These are phyloP conservation scores for Origma solitaria DNA, from an alignment of 2,113 vertebrate species.

Conservation along the genomic window DNA sequence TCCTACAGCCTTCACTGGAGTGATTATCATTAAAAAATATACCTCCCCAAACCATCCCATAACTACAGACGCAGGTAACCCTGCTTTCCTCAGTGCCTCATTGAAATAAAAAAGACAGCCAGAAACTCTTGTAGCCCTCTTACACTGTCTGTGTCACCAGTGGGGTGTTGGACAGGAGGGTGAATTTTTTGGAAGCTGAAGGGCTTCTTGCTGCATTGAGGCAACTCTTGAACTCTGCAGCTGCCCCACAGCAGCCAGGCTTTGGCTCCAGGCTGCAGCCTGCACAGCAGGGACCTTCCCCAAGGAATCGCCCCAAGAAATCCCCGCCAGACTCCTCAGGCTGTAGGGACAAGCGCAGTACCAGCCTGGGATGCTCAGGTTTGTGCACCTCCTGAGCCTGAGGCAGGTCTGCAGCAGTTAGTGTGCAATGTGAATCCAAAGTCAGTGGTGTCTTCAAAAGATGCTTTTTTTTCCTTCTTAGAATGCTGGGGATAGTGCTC, in stretches of 20 bases:
- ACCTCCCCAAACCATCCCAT: not conserved
- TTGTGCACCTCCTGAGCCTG: not conserved
- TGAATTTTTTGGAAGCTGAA: not conserved
- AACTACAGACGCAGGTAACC: not conserved
- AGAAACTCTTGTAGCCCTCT: not conserved
- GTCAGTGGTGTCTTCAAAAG: not conserved
- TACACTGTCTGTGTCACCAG: accelerated
- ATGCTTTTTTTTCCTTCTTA: not conserved
- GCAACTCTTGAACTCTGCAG: not conserved
- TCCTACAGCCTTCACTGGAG: not conserved
- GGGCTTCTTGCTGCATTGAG: not conserved
- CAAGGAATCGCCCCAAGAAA: not conserved
- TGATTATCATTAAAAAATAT: not conserved
- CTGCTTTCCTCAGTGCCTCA: not conserved
- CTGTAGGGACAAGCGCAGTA: not conserved
- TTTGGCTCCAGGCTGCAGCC: not conserved
- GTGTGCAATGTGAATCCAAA: not conserved
- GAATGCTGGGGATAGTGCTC: not conserved
- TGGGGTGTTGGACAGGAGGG: not conserved
- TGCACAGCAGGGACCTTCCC: not conserved
- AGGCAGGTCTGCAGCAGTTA: not conserved
- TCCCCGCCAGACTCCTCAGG: not conserved
- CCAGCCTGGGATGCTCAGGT: not conserved
- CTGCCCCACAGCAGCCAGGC: not conserved
- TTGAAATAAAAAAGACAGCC: not conserved